Percentiles rank a stretch among this genome's conserved stretches.
These are phyloP conservation scores for Fulica atra DNA, from an alignment of 2,113 vertebrate genomes.

Conservation along the genomic window DNA sequence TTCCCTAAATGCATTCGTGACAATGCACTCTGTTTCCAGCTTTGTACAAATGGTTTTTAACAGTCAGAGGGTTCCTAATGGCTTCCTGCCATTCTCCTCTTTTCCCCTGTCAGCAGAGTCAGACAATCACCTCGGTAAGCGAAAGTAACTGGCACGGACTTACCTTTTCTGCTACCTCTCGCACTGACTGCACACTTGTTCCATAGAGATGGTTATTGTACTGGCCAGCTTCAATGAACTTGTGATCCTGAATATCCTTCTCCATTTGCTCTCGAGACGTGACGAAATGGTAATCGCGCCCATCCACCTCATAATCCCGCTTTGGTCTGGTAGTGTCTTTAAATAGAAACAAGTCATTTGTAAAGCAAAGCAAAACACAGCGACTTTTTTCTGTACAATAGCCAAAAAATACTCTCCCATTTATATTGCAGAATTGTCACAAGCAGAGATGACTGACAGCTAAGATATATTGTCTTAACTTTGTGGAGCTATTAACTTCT, in stretches of 20 bases:
- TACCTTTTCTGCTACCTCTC: constrained; percentile 97
- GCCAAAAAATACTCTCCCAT: background rate
- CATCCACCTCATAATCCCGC: constrained; percentile 96
- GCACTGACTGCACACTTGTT: constrained; percentile 96
- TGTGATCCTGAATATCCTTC: constrained; percentile 97
- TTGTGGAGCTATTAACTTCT: background rate
- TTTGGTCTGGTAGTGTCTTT: constrained; percentile 96
- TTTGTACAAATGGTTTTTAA: background rate
- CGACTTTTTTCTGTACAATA: background rate
- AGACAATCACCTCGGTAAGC: background rate
- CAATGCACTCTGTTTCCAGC: background rate
- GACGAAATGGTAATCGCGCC: constrained; percentile 95
- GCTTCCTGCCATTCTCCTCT: background rate
- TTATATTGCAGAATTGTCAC: background rate
- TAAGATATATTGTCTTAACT: background rate
- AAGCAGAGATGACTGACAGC: background rate
- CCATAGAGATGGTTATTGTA: constrained; percentile 98
- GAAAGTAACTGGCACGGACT: background rate
- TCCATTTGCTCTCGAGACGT: constrained; percentile 97
- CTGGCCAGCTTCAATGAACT: constrained; percentile 98
- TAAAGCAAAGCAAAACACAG: background rate
- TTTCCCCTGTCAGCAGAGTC: background rate
- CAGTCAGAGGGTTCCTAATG: background rate
- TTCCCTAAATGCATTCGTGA: background rate
- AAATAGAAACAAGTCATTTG: constrained; percentile 45